Base-by-base conservation (phyloP, 2,113 vertebrate species). In the Paratilapia polleni region DNA sequence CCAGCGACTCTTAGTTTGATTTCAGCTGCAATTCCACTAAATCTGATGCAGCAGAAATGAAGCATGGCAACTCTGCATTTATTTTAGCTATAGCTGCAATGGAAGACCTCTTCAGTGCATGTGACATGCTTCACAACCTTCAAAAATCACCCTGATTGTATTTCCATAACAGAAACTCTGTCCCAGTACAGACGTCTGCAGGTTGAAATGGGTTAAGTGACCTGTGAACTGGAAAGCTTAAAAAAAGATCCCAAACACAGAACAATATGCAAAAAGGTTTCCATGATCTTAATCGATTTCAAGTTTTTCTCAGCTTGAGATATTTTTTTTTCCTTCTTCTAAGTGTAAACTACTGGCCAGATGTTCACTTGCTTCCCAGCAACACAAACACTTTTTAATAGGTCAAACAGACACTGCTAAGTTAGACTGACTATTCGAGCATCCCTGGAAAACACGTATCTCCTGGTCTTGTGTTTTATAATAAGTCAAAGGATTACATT, bases 331-430 rank as follows among this genome's bases (percentile, higher is more conserved):
- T 59, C 68, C 22, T 77, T 68, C 60, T 83, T 78, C 47, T 36
- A 10, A 8, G 64, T 82, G 79, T 90, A 89, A 91, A 90, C 90
- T 78, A 61, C 19, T 87, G 84, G 38, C 80, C 82, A 90, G 84
- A 88, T 90, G 88, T 87, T 86, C 77, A 38, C 47, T 80, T 52
- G 52, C 43, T 13, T 85, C 83, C 13, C 10, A 78, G 82, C 80
- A 90, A 85, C 84, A 64, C 66, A 91, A 90, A 85, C 83, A 85
- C 81, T 14, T 60, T 54, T 34, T 31, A 77, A 64, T 17, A 84
- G 41, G 28, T 86, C 80, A 79, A 79, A 83, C 61, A 83, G 31
- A 58, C 63, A 59, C 34, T 34, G 31, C 54, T 24, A 31, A 80
- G 66, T 87, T 9, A 76, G 66, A 90, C 41, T 8, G 54, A 80